Evolutionary conservation across 2,797 vertebrate species (phyloP).

Genomic region (Myotis daubentonii): DNA sequence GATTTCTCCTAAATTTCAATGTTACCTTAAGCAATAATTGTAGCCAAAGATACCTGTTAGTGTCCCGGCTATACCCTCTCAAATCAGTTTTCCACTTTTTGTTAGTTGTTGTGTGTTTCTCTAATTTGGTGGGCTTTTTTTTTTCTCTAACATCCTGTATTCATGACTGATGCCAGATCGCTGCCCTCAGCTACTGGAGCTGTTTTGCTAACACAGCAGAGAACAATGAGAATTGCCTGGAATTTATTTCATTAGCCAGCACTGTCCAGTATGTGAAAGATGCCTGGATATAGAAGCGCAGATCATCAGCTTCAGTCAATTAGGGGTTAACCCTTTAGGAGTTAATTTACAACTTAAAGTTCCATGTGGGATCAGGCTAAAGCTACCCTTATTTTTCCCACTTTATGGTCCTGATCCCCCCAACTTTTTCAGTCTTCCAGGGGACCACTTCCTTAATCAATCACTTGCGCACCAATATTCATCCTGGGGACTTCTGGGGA

Average conservation of each 20-base stretch:
- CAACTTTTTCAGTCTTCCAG: neutral
- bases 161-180: neutral
- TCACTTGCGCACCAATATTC: neutral
- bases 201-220: neutral
- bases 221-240: neutral
- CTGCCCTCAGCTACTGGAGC: neutral
- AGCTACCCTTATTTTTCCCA: neutral
- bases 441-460: neutral
- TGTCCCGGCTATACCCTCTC: neutral
- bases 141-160: neutral
- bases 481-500: neutral
- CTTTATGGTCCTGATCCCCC: neutral
- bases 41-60: neutral
- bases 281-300: neutral
- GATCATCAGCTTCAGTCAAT: neutral
- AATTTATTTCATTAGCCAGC: neutral
- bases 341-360: neutral
- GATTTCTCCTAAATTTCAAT: neutral
- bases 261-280: neutral
- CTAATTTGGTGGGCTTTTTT: neutral
- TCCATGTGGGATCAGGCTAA: neutral
- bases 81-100: neutral
- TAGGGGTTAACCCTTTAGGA: neutral
- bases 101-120: neutral
- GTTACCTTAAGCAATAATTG: neutral